Evolutionary conservation across 2,888 invertebrate genomes (phyloP).

Genomic region (Maniola hyperantus): DNA sequence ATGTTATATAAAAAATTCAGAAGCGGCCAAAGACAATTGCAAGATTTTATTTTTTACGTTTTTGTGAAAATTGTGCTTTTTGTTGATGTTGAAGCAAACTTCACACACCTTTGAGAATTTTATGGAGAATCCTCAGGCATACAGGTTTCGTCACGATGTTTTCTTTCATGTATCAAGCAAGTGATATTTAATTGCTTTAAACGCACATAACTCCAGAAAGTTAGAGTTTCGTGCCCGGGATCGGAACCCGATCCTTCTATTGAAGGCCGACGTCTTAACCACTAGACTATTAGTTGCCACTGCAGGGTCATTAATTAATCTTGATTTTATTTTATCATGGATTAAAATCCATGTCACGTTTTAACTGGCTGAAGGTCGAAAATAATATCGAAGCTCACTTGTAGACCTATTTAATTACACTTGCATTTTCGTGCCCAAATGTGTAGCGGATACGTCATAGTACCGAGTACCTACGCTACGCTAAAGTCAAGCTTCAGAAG

Average conservation of each 20-base stretch:
- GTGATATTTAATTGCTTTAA: too few relatives aligned
- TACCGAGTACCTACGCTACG: neutral
- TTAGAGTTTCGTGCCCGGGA: too few relatives aligned
- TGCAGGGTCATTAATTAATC: too few relatives aligned
- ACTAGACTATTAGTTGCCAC: too few relatives aligned
- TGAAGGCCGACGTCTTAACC: too few relatives aligned
- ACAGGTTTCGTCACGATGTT: too few relatives aligned
- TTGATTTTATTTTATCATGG: too few relatives aligned
- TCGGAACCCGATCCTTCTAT: too few relatives aligned
- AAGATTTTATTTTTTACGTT: conserved; percentile 4
- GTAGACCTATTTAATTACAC: conserved; percentile 21
- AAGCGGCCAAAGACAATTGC: conserved; percentile 7
- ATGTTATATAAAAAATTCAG: conserved; percentile 13
- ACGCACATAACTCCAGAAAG: too few relatives aligned
- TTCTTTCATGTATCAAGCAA: too few relatives aligned
- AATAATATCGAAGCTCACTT: conserved; percentile 14
- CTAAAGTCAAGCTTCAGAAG: conserved; percentile 25
- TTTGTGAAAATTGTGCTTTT: neutral
- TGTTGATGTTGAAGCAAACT: neutral
- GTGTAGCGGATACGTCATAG: conserved; percentile 30
- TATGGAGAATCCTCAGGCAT: too few relatives aligned
- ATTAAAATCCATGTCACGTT: conserved; percentile 31
- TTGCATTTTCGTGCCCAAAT: conserved; percentile 24
- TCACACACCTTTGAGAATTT: too few relatives aligned
- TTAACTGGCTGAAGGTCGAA: conserved; percentile 21